Evolutionary conservation across 92 coral and sea anemone species (phyloP).

Genomic region (Siderastrea radians): DNA sequence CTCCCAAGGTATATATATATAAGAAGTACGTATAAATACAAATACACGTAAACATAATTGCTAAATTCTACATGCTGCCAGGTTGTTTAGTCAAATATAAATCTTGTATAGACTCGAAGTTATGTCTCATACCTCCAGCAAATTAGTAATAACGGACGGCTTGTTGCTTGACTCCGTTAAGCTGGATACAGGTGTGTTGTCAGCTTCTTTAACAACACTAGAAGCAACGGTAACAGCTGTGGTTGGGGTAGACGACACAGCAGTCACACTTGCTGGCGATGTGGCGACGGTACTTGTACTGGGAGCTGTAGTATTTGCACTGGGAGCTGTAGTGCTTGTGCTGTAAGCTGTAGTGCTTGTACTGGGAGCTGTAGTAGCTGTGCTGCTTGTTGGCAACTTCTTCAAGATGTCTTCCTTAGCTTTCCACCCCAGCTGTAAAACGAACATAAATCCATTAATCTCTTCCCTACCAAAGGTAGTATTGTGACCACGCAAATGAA

Average conservation of each 20-base stretch:
- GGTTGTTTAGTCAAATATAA: no score
- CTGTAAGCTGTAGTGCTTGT: neutral
- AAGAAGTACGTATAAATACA: no score
- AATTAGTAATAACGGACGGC: slow-evolving; percentile 45
- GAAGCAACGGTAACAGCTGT: neutral
- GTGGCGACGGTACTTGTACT: neutral
- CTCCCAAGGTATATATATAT: no score
- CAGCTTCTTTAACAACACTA: neutral
- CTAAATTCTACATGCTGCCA: no score
- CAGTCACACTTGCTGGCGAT: neutral
- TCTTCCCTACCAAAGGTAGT: no score
- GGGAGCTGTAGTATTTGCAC: neutral
- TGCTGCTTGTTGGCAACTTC: slow-evolving; percentile 50
- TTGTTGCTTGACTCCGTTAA: slow-evolving; percentile 22
- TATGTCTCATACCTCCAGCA: slow-evolving; percentile 51
- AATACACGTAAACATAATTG: no score
- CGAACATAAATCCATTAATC: neutral
- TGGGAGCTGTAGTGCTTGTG: neutral
- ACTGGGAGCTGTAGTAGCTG: neutral
- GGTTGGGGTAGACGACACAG: neutral
- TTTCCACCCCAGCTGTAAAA: slow-evolving; percentile 78
- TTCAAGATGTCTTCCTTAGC: slow-evolving; percentile 73
- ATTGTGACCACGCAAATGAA: no score
- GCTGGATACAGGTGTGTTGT: slow-evolving; percentile 7
- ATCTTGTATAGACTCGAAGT: neutral